These are phyloP conservation scores for Alethe castanea DNA, from an alignment of 2,113 vertebrate species.

Conservation along the genomic window DNA sequence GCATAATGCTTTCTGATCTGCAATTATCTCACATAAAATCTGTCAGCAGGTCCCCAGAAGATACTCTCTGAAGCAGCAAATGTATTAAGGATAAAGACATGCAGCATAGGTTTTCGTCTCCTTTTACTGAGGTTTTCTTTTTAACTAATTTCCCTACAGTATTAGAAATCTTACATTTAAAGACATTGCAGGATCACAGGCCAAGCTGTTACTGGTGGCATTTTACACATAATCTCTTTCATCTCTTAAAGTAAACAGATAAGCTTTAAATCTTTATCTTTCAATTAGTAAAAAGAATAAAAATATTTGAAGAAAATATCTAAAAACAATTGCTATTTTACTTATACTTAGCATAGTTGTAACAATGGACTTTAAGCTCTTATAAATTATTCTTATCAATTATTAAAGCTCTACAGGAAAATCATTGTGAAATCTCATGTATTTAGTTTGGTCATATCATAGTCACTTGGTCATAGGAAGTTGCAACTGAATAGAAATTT, in stretches of 20 bases:
- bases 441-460: not conserved
- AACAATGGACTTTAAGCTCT: not conserved
- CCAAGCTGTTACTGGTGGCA: not conserved
- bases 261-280: slow-evolving; percentile 2
- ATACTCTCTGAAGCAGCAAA: not conserved
- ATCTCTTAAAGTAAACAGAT: not conserved
- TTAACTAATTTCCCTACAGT: not conserved
- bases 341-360: not conserved
- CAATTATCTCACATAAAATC: slow-evolving; percentile 6
- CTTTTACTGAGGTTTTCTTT: not conserved
- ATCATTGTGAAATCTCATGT: not conserved
- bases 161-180: not conserved
- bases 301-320: slow-evolving; percentile 8
- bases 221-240: not conserved
- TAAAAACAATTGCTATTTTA: not conserved
- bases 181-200: not conserved
- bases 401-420: not conserved
- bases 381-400: not conserved
- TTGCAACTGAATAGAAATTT: not conserved
- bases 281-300: slow-evolving; percentile 13
- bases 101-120: not conserved
- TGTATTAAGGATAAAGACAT: not conserved
- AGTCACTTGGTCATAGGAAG: not conserved
- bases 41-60: not conserved
- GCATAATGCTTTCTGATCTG: not conserved